A percentile compares a stretch with the other conserved stretches of the same genome.
Evolutionary conservation across 2,113 vertebrate species (phyloP).

Genomic region (Alouatta palliata): DNA sequence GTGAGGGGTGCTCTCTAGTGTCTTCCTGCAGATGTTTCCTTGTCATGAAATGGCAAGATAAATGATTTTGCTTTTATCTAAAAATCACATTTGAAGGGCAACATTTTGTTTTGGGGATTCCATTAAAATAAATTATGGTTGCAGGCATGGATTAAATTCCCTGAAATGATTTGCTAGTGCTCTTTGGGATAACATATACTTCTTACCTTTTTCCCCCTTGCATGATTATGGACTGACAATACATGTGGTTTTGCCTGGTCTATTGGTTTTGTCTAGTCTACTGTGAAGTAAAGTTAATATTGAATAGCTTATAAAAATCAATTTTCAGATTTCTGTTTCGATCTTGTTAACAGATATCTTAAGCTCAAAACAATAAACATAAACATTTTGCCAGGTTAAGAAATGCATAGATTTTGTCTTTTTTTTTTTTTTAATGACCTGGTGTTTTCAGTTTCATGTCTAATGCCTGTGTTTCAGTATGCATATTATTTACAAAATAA

Average conservation of each 20-base stretch:
- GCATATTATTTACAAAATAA: neutral
- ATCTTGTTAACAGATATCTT: slow-evolving; percentile 7
- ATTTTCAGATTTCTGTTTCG: neutral
- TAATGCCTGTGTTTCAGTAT: neutral
- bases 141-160: neutral
- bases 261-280: neutral
- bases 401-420: neutral
- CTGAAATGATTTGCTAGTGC: neutral
- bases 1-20: slow-evolving; percentile 34
- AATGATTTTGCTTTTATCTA: slow-evolving; percentile 57
- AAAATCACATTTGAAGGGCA: slow-evolving; percentile 42
- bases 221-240: neutral
- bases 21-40: slow-evolving; percentile 43
- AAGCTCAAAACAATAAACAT: neutral
- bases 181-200: neutral
- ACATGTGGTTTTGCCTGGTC: neutral
- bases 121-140: slow-evolving; percentile 51
- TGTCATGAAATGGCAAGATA: slow-evolving; percentile 31
- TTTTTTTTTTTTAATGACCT: neutral
- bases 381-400: neutral
- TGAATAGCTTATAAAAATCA: neutral
- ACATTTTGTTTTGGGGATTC: slow-evolving; percentile 9
- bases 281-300: neutral
- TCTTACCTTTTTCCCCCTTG: neutral
- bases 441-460: neutral